Conservation (phyloP, 1,140 invertebrate species). For the Babylonia areolata region DNA sequence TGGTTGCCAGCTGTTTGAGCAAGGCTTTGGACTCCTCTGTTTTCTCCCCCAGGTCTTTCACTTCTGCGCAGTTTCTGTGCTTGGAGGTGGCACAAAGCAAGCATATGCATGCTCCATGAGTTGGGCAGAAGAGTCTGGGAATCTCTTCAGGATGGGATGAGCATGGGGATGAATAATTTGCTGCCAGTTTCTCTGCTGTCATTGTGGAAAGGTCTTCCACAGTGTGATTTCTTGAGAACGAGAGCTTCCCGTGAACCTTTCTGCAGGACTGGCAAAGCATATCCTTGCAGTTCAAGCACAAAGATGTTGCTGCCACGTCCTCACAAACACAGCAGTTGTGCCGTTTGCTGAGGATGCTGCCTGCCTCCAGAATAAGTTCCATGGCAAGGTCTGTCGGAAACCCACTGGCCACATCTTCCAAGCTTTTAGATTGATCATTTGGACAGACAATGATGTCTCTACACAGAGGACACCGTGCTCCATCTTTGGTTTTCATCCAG, state of each 20-base stretch:
- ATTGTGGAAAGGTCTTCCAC: slow-evolving; percentile 12
- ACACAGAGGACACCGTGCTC: neutral
- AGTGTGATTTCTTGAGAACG: neutral
- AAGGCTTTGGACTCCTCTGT: neutral
- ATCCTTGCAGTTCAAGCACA: slow-evolving; percentile 14
- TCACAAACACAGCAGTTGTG: slow-evolving; percentile 4
- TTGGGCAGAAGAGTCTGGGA: neutral
- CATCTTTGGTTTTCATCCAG: neutral
- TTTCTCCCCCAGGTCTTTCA: neutral
- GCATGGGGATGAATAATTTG: neutral
- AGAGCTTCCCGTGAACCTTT: neutral
- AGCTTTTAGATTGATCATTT: neutral
- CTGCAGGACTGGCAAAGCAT: neutral
- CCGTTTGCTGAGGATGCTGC: neutral
- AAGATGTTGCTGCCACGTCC: neutral
- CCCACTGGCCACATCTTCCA: neutral
- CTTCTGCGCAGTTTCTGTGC: neutral
- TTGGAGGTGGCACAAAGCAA: neutral
- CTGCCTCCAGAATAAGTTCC: neutral
- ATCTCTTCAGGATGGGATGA: neutral
- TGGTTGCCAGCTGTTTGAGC: neutral
- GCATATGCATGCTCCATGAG: slow-evolving; percentile 5
- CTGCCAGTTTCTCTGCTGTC: neutral
- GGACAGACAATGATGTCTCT: neutral
- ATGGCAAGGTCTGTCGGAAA: slow-evolving; percentile 25